A percentile compares a stretch with the other conserved stretches of the same genome.
Evolutionary conservation across 2,113 vertebrate species (phyloP).

Genomic region (Rynchops niger): DNA sequence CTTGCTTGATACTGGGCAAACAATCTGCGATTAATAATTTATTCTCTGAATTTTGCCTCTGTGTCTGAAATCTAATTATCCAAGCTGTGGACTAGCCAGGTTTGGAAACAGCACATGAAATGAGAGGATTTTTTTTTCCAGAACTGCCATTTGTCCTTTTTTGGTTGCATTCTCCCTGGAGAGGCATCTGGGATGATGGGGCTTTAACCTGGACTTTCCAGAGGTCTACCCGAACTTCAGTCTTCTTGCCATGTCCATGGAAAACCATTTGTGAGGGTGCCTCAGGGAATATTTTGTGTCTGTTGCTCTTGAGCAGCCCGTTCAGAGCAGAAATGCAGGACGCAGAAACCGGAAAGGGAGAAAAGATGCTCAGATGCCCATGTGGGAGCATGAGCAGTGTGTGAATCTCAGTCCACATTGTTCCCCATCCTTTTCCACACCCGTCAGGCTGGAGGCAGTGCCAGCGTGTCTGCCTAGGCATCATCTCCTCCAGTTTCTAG

Average conservation of each 20-base stretch:
- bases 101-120: background rate
- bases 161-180: background rate
- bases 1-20: background rate
- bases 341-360: background rate
- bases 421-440: background rate
- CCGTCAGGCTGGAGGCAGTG: background rate
- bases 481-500: background rate
- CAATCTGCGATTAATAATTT: slow-evolving; percentile 10
- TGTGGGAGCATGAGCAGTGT: fast-evolving
- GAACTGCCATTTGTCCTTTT: background rate
- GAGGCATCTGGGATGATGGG: background rate
- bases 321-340: background rate
- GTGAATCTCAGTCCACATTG: fast-evolving
- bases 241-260: background rate
- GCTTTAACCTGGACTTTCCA: background rate
- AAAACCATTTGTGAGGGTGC: background rate
- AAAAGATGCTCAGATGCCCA: background rate
- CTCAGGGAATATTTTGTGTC: background rate
- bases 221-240: background rate
- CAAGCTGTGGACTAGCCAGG: background rate
- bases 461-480: background rate
- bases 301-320: background rate
- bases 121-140: background rate
- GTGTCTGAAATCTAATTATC: background rate
- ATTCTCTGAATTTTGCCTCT: background rate